Conservation (phyloP, 2,888 invertebrate genomes). For the Andrena bicolor region DNA sequence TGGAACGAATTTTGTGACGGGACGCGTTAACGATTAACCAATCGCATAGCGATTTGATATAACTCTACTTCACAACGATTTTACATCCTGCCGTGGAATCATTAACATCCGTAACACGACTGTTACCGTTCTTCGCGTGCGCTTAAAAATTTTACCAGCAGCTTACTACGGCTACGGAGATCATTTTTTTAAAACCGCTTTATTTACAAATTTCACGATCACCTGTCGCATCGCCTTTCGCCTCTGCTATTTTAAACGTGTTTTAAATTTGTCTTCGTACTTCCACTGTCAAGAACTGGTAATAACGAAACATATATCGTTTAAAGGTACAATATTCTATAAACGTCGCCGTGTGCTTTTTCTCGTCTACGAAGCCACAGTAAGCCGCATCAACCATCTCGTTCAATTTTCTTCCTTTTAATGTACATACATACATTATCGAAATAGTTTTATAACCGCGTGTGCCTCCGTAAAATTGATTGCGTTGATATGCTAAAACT, state of each 20-base stretch:
- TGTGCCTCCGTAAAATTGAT: slow-evolving; percentile 79
- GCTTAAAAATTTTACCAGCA: slow-evolving; percentile 27
- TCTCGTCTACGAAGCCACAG: slow-evolving; percentile 35
- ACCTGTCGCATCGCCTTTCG: background rate
- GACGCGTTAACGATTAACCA: slow-evolving; percentile 43
- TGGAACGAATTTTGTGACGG: slow-evolving; percentile 40
- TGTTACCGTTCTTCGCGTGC: slow-evolving; percentile 19
- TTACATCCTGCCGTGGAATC: slow-evolving; percentile 33
- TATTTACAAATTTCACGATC: slow-evolving; percentile 30
- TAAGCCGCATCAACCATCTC: slow-evolving; percentile 30
- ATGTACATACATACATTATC: slow-evolving; percentile 64
- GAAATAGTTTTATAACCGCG: slow-evolving; percentile 70
- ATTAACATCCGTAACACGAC: slow-evolving; percentile 45
- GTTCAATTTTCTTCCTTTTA: slow-evolving; percentile 31
- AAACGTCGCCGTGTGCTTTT: background rate
- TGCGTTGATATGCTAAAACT: slow-evolving; percentile 84
- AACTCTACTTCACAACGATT: slow-evolving; percentile 51
- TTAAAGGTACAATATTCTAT: background rate
- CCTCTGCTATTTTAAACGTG: background rate
- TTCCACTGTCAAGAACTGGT: background rate
- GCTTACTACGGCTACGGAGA: slow-evolving; percentile 36
- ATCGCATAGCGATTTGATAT: slow-evolving; percentile 57
- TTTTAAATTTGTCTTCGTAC: background rate
- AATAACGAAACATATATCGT: slow-evolving; percentile 6
- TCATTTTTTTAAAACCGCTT: background rate